phyloP scores from a whole-genome alignment of 2,113 vertebrate genomes.

The Indri indri region DNA sequence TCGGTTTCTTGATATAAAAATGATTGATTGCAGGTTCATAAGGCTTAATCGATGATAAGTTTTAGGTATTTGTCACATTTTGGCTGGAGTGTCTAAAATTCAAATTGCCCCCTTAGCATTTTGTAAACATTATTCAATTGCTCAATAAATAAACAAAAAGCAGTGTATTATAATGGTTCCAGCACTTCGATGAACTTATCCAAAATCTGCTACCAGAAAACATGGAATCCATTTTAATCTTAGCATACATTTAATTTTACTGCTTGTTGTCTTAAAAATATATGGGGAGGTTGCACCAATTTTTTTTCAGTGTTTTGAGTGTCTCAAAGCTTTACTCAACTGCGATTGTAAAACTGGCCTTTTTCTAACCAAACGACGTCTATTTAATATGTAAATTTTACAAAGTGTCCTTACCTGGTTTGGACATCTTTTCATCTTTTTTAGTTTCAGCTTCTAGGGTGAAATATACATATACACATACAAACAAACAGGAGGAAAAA shows the following conservation, averaged over 20 bases:
- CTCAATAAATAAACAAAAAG: not conserved
- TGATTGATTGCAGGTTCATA: not conserved
- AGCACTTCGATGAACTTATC: not conserved
- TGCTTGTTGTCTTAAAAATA: not conserved
- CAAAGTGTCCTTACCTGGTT: constrained; percentile 2
- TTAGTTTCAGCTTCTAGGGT: constrained; percentile 50
- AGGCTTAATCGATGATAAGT: not conserved
- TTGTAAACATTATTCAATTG: not conserved
- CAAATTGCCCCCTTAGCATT: not conserved
- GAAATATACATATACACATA: not conserved
- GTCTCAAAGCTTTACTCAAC: not conserved
- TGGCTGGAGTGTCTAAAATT: not conserved
- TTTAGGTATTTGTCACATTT: not conserved
- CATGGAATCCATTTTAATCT: not conserved
- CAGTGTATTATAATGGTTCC: not conserved
- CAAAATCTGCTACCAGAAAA: not conserved
- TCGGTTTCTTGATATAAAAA: not conserved
- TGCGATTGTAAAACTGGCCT: not conserved
- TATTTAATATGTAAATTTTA: not conserved
- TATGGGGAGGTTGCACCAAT: accelerated
- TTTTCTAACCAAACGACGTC: not conserved
- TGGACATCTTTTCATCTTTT: constrained; percentile 59
- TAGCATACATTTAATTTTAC: not conserved
- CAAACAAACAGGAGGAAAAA: not conserved
- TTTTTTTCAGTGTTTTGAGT: not conserved